Base-by-base conservation (phyloP, 1,140 invertebrate genomes). In the Drosophila equinoxialis region DNA sequence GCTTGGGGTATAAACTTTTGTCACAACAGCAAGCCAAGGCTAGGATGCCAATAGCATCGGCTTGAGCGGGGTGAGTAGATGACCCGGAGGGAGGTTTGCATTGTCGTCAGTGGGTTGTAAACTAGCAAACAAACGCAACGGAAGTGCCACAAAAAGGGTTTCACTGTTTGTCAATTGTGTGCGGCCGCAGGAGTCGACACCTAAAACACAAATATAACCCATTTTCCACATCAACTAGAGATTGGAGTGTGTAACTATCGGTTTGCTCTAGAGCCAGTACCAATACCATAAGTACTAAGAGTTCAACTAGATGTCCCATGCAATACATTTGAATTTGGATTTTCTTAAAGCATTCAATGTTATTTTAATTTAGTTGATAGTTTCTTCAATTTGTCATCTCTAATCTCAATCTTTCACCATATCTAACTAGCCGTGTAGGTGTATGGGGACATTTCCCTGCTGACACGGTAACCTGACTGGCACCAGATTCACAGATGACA, bases 71-170 rank as follows among this genome's bases (percentile, higher is more conserved):
- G 26, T 30, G 45, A 10, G 35, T 37, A 39, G 30, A 14, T 57
- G 59, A 26, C 20, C 11, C 20, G 20, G 51, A 37, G 26, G 57
- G 23, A 5, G 11, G 42, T 33, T 51, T 51, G 23, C 39, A 13
- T 26, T 51, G 48, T 65, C 64, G 72, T 37, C 61, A 58, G 42
- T 71, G 60, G 72, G 69, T 74, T 87, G 84, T 87, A 80, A 89
- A 87, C 77, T 80, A 76, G 84, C 77, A 84, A 87, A 89, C 83
- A 87, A 89, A 87, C 70, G 84, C 77, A 87, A 84, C 77, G 84
- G 85, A 89, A 89, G 75, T 89, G 77, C 81, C 84, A 89, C 81
- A 90, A 85, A 89, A 89, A 89, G 81, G 85, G 85, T 89, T 89
- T 78, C 81, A 84, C 80, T 89, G 84, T 87, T 89, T 81, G 83